A percentile compares a stretch with the other conserved stretches of the same genome.
Conservation (phyloP, 2,797 vertebrate species). For the Ctenopoma multispine region DNA sequence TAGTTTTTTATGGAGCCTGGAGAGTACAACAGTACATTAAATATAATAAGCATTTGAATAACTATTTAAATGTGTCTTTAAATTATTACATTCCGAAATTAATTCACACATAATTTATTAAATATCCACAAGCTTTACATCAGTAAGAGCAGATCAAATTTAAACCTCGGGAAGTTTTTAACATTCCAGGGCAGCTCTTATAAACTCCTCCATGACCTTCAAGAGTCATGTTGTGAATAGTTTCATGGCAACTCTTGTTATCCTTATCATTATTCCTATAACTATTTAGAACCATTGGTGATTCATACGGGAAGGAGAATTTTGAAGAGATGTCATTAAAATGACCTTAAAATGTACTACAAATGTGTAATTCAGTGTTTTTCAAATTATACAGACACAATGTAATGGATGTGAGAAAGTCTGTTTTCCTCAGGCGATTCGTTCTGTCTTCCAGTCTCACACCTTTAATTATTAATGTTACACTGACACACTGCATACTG, state of each 20-base stretch:
- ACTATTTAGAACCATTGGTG: background rate
- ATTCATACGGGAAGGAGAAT: background rate
- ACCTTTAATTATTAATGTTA: slow-evolving; percentile 73
- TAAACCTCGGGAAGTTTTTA: slow-evolving; percentile 7
- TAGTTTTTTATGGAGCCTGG: no score
- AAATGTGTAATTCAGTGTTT: slow-evolving; percentile 22
- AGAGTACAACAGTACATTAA: no score
- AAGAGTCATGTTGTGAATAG: background rate
- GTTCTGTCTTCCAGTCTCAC: slow-evolving; percentile 59
- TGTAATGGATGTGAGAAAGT: slow-evolving; percentile 34
- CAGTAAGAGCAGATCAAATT: background rate
- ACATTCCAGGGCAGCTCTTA: background rate
- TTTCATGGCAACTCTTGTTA: slow-evolving; percentile 1
- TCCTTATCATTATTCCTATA: background rate
- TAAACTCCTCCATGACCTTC: slow-evolving; percentile 14
- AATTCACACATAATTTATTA: no score
- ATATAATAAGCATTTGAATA: no score
- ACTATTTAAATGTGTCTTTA: no score
- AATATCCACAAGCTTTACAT: background rate
- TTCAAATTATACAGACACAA: slow-evolving; percentile 25
- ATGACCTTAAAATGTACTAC: slow-evolving; percentile 5
- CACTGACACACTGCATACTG: slow-evolving; percentile 62
- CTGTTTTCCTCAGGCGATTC: slow-evolving; percentile 56
- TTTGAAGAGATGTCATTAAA: slow-evolving; percentile 9
- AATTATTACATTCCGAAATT: no score